phyloP scores from a whole-genome alignment of 2,113 vertebrate species.

The Halcyon malimbica region DNA sequence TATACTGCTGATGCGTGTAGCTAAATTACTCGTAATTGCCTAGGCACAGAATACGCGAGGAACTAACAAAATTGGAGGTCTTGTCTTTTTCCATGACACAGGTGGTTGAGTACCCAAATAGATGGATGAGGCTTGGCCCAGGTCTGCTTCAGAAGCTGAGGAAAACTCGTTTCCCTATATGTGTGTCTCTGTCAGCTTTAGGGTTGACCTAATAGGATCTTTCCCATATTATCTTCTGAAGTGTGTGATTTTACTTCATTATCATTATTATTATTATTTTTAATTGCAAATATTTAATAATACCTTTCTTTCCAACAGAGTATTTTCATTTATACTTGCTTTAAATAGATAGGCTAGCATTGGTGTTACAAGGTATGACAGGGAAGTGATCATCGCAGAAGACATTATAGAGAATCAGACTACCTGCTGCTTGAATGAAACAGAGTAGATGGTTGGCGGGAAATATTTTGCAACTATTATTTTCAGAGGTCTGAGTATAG shows the following conservation, averaged over 20 bases:
- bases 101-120: background rate
- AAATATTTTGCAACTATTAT: slow-evolving; percentile 29
- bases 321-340: slow-evolving; percentile 37
- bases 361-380: slow-evolving; percentile 7
- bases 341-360: slow-evolving; percentile 39
- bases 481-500: slow-evolving; percentile 46
- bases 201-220: background rate
- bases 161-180: background rate
- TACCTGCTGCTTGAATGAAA: slow-evolving; percentile 33
- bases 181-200: background rate
- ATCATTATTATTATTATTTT: background rate
- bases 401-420: background rate
- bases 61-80: background rate
- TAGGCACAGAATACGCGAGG: fast-evolving
- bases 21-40: background rate
- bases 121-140: background rate
- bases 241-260: background rate
- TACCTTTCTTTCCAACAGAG: background rate
- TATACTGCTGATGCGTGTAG: background rate
- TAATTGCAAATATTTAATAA: slow-evolving; percentile 30
- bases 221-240: background rate
- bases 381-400: slow-evolving; percentile 37
- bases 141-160: background rate
- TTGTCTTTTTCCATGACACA: background rate
- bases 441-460: background rate